phyloP scores from a whole-genome alignment of 53 echinoderm and acorn worm species.

The Apostichopus leukothele region DNA sequence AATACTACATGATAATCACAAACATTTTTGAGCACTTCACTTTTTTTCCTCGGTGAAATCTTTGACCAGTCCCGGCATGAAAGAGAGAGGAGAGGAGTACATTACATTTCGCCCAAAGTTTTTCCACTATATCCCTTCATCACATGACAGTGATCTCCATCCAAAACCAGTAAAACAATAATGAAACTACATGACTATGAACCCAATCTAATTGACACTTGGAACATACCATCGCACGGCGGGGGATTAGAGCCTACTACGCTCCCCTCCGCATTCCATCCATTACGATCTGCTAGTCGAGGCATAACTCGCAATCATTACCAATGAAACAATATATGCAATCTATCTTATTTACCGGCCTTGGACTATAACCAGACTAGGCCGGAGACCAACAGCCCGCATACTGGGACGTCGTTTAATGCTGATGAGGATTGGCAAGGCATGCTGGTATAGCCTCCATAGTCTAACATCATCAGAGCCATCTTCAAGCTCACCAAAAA shows the following conservation, averaged over 20 bases:
- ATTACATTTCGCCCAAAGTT: too few relatives aligned
- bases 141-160: not conserved
- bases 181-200: slow-evolving; percentile 3
- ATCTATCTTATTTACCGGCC: slow-evolving; percentile 38
- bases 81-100: too few relatives aligned
- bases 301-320: slow-evolving; percentile 24
- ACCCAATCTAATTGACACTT: slow-evolving; percentile 44
- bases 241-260: not conserved
- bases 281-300: slow-evolving; percentile 26
- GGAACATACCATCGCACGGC: slow-evolving; percentile 19
- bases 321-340: slow-evolving; percentile 47
- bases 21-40: too few relatives aligned
- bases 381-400: not conserved
- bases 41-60: too few relatives aligned
- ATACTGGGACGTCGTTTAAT: slow-evolving; percentile 43
- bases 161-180: not conserved
- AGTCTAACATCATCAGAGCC: not conserved
- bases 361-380: slow-evolving; percentile 7
- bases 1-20: too few relatives aligned
- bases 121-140: too few relatives aligned
- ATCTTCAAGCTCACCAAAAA: too few relatives aligned
- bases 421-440: slow-evolving; percentile 44
- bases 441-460: slow-evolving; percentile 31
- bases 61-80: too few relatives aligned
- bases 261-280: slow-evolving; percentile 26